Conservation (phyloP, 2,113 vertebrate species). For the Lasiurus borealis region DNA sequence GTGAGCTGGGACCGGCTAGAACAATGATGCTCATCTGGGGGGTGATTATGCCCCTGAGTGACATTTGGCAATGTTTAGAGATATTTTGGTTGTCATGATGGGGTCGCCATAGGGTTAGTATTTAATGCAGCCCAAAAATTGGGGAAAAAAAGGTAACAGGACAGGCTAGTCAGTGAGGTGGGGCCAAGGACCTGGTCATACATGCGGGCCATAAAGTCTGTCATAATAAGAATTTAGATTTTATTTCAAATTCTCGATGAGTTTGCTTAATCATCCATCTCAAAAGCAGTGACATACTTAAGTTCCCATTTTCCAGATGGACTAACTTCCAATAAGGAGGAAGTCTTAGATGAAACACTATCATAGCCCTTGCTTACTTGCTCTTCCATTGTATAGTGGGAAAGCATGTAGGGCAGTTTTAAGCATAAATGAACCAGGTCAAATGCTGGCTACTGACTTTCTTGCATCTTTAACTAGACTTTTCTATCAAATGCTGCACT, state of each 20-base stretch:
- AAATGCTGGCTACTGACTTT: not conserved
- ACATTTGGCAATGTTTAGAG: not conserved
- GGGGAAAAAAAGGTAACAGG: not conserved
- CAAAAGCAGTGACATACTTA: not conserved
- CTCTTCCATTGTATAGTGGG: not conserved
- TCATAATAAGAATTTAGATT: not conserved
- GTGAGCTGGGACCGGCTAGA: not conserved
- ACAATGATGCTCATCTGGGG: not conserved
- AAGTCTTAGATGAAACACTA: not conserved
- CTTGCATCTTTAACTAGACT: not conserved
- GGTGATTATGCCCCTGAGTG: not conserved
- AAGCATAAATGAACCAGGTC: not conserved
- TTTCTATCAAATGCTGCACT: not conserved
- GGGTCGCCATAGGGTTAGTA: not conserved
- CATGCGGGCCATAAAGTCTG: fast-evolving
- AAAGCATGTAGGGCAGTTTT: not conserved
- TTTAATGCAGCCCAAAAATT: not conserved
- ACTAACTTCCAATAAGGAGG: not conserved
- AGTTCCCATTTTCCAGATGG: not conserved
- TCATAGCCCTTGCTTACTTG: not conserved
- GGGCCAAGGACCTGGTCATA: not conserved
- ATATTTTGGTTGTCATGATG: not conserved
- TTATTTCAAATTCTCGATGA: not conserved
- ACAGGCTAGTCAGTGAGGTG: not conserved
- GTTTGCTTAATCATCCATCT: not conserved